phyloP scores from a whole-genome alignment of 2,113 vertebrate genomes.

The Tringa solitaria region DNA sequence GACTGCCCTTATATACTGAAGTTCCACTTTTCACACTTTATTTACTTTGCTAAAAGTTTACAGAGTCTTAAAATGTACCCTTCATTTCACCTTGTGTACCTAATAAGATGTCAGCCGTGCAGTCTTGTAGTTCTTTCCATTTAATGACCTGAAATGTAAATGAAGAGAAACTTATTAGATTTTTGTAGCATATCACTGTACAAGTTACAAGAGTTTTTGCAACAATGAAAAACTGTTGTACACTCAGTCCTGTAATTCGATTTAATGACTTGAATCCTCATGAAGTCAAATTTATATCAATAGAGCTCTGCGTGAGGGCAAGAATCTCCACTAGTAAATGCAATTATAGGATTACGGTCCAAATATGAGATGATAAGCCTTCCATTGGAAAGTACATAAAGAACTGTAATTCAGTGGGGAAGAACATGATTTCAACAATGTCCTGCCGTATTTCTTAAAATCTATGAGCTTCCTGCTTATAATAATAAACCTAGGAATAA shows the following conservation, averaged over 20 bases:
- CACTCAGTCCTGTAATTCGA: background rate
- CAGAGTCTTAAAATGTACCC: background rate
- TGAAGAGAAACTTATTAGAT: background rate
- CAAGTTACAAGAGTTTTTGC: background rate
- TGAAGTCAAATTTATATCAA: background rate
- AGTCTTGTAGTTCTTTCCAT: constrained; percentile 70
- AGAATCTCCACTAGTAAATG: background rate
- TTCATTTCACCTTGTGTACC: background rate
- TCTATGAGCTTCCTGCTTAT: background rate
- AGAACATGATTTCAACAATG: background rate
- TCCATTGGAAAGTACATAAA: background rate
- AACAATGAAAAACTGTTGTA: background rate
- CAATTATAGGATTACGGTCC: background rate
- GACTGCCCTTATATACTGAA: background rate
- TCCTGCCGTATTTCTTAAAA: background rate
- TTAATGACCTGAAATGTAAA: constrained; percentile 70
- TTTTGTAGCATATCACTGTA: background rate
- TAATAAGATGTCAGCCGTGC: constrained; percentile 41
- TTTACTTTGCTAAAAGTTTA: background rate
- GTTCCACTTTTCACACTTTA: background rate
- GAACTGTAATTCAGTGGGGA: background rate
- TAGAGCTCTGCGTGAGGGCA: background rate
- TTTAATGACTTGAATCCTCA: background rate
- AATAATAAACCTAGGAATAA: background rate
- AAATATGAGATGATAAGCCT: background rate